Conservation (phyloP, 2,113 vertebrate species). For the Strix uralensis region DNA sequence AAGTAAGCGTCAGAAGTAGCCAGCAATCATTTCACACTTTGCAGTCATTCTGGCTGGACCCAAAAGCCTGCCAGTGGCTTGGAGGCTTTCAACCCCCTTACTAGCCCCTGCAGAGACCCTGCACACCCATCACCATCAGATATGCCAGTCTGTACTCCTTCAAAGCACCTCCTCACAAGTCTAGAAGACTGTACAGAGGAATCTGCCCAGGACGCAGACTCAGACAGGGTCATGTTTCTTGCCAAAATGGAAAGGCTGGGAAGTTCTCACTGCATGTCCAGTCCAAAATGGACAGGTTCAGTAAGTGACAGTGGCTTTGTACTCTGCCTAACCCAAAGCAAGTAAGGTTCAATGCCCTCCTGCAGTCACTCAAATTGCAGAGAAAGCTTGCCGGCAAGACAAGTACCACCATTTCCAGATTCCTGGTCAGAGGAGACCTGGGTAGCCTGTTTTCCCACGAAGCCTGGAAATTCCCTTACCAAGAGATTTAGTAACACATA, state of each 20-base stretch:
- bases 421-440: background rate
- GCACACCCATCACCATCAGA: background rate
- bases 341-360: background rate
- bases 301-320: background rate
- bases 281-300: background rate
- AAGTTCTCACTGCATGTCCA: background rate
- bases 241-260: background rate
- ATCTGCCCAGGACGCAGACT: background rate
- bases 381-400: background rate
- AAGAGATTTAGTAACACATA: conserved; percentile 2
- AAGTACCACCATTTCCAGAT: background rate
- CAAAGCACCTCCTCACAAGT: background rate
- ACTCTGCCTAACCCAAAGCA: background rate
- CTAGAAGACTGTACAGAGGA: background rate
- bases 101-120: background rate
- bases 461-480: background rate
- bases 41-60: background rate
- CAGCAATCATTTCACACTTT: background rate
- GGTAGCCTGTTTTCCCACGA: background rate
- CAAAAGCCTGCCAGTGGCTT: background rate
- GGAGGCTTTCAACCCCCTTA: background rate
- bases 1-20: background rate
- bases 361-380: background rate
- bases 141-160: background rate
- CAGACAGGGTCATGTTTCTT: background rate